A percentile compares a stretch with the other conserved stretches of the same genome.
Conservation (phyloP, 2,797 vertebrate genomes). For the Austrolebias charrua region DNA sequence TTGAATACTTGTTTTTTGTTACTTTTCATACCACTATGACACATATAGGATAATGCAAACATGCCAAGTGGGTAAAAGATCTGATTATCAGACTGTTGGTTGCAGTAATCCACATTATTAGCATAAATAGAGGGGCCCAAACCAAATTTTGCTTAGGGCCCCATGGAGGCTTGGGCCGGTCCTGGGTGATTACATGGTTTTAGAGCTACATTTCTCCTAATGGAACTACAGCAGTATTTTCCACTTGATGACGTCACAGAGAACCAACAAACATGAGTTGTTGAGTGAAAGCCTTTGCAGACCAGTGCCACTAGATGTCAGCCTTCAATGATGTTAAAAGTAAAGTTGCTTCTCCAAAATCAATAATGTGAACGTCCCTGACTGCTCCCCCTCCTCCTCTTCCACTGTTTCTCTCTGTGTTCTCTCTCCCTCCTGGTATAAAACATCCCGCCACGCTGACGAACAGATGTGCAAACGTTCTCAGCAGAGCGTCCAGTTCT, state of each 20-base stretch:
- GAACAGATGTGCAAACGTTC: constrained; percentile 63
- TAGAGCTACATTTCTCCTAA: too few species aligned
- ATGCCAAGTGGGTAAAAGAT: too few species aligned
- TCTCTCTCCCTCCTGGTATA: constrained; percentile 57
- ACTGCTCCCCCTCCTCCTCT: constrained; percentile 16
- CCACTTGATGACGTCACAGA: background rate
- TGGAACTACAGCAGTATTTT: too few species aligned
- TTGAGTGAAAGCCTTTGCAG: constrained; percentile 4
- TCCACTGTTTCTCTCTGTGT: constrained; percentile 31
- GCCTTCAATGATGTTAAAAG: constrained; percentile 24
- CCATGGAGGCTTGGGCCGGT: too few species aligned
- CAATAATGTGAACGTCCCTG: constrained; percentile 37
- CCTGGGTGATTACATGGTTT: too few species aligned
- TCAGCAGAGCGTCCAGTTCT: background rate
- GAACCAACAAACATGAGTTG: background rate
- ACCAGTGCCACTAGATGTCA: constrained; percentile 68
- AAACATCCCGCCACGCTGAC: constrained; percentile 63
- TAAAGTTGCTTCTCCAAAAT: constrained; percentile 70
- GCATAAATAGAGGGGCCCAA: too few species aligned
- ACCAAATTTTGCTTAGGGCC: too few species aligned
- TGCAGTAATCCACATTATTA: too few species aligned
- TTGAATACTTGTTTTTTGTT: too few species aligned
- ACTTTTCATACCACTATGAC: too few species aligned
- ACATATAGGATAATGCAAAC: too few species aligned
- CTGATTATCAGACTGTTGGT: too few species aligned